Evolutionary conservation across 2,888 invertebrate species (phyloP), one percentile per base, ranked within the genome.

Genomic region (Sipha maydis): DNA sequence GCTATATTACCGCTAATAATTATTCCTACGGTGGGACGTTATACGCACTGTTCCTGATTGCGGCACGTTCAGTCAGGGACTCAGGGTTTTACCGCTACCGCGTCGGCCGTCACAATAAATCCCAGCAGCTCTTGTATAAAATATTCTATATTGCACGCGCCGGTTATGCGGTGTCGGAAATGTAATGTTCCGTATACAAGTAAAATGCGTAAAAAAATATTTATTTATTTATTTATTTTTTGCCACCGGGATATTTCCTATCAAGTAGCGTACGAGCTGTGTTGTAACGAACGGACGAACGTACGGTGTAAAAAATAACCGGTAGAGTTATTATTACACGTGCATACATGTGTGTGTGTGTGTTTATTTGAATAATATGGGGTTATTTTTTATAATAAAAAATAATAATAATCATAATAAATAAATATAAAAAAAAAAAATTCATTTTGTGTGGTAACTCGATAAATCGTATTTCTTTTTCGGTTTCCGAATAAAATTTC

Each of bases 101-200:
- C 1, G 9, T 7, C 41, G 41, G 41, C 41, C 41, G 21, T 31
- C 9, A 31, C 54, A 11, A 34, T 73, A 54, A 83, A 83, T 83
- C 54, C 83, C 34, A 54, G 73, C 83, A 34, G n/a, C n/a, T 75
- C 73, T 73, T 14, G 34, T 56, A 73, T 83, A 83, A 75, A 75
- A 75, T 83, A 75, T 83, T 83, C 83, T 19, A 54, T n/a, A n/a
- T 11, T 41, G n/a, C 48, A 56, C 21, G 9, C n/a, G 17, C 73
- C 73, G 31, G 41, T 7, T 25, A 0, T 11, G 56, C 56, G 3
- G 73, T n/a, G 73, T 83, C 34, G 54, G 34, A 83, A 83, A 83
- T 34, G 71, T 73, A 83, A 83, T 83, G 83, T 83, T 54, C 83
- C 83, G 73, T 56, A 83, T 56, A 54, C 73, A 73, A 73, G 73